phyloP scores from a whole-genome alignment of 2,113 vertebrate genomes.

The Hippopotamus amphibius region DNA sequence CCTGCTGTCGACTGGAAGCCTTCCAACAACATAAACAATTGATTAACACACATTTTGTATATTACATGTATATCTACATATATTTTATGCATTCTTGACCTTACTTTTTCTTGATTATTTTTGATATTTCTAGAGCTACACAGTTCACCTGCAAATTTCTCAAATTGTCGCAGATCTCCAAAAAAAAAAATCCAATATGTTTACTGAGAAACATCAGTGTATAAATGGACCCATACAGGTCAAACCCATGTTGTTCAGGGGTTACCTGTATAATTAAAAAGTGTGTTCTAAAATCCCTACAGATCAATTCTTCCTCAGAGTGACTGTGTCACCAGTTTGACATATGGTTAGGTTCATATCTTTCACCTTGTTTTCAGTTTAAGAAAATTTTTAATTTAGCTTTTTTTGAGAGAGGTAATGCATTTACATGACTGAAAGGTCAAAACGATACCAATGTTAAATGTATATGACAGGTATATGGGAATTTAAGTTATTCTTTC shows the following conservation, averaged over 20 bases:
- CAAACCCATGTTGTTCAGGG: background rate
- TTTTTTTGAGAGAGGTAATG: background rate
- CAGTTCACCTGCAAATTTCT: background rate
- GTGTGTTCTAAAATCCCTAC: background rate
- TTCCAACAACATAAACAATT: background rate
- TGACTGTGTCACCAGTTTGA: background rate
- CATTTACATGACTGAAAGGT: background rate
- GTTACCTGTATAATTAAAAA: background rate
- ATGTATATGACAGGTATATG: background rate
- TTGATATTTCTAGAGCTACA: background rate
- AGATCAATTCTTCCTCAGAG: background rate
- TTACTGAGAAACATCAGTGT: background rate
- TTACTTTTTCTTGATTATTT: background rate
- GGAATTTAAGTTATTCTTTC: constrained; percentile 24
- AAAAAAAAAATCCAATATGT: background rate
- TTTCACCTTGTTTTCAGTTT: constrained; percentile 20
- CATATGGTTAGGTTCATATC: background rate
- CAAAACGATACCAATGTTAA: background rate
- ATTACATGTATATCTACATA: background rate
- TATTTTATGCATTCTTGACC: background rate
- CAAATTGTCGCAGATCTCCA: background rate
- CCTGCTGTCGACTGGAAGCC: background rate
- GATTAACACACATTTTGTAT: background rate
- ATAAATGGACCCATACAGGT: background rate
- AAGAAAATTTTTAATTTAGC: background rate